Base-by-base conservation (phyloP, 2,888 invertebrate genomes). In the Copidosoma aretas region DNA sequence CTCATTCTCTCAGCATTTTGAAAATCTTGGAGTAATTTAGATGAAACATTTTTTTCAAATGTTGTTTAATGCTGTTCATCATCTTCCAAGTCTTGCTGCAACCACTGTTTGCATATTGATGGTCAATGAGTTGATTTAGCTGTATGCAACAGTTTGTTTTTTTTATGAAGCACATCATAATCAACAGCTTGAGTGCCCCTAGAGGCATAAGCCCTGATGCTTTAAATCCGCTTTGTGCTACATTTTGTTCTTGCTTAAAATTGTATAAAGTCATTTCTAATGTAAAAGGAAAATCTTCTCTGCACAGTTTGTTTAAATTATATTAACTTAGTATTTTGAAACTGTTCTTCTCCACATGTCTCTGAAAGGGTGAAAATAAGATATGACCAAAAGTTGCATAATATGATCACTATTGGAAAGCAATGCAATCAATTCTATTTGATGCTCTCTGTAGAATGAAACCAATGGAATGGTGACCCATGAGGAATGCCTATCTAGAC, bases 181-280 rank as follows among this genome's bases (percentile, higher is more conserved):
- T 58, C 24, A 19, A 64, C 64, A 10, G 57, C 57, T 24, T 22
- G 22, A 21, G 57, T 39, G 17, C n/a, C n/a, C n/a, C n/a, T n/a
- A 64, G 57, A 10, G 64, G 64, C 24, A 51, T 12, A 21, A 64
- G 14, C 24, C 58, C 64, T 49, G 32, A 52, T 63, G 53, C n/a
- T 63, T 54, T 14, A 54, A 54, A 63, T n/a, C 54, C 53, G 1
- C 32, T 24, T 32, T 15, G 14, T 25, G 53, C 63, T 24, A 5
- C 32, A 32, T 32, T 32, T 19, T 39, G 24, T 51, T 57, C 24
- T 64, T 58, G 57, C 15, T n/a, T 25, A 15, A n/a, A 14, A 8
- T 22, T 57, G 17, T 49, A n/a, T 25, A 64, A 57, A n/a, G 64
- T 41, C 15, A 17, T 17, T 14, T 53, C 12, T 25, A 52, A 17